Conservation (phyloP, 2,113 vertebrate genomes). For the Actenoides hombroni region DNA sequence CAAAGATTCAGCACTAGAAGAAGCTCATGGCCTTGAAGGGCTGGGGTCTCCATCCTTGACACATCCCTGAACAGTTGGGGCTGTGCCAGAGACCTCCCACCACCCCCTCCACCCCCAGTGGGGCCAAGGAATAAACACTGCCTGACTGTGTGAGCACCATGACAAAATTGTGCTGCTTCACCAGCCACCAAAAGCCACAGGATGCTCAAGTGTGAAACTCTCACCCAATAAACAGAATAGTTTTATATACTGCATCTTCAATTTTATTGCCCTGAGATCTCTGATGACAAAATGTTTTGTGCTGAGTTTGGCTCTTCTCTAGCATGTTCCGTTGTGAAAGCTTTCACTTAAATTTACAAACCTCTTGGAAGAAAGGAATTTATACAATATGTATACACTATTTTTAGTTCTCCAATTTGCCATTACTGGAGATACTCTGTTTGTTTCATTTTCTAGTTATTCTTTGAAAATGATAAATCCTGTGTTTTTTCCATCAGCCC, state of each 20-base stretch:
- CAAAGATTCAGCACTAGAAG: not conserved
- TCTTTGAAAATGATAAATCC: not conserved
- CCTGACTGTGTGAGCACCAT: fast-evolving
- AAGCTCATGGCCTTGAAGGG: not conserved
- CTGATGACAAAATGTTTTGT: not conserved
- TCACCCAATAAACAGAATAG: not conserved
- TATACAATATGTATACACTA: not conserved
- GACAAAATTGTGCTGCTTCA: not conserved
- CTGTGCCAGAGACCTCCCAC: not conserved
- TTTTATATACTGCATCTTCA: not conserved
- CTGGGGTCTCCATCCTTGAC: no score
- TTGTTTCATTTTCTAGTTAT: not conserved
- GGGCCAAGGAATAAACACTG: not conserved
- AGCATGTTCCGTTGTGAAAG: not conserved
- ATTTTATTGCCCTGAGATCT: not conserved
- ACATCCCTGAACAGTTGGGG: not conserved
- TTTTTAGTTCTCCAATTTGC: not conserved
- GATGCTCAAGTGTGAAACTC: not conserved
- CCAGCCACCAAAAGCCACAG: not conserved
- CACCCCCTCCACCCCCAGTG: fast-evolving
- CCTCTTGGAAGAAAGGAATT: not conserved
- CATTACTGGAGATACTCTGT: not conserved
- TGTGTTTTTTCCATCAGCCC: not conserved
- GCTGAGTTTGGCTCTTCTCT: not conserved
- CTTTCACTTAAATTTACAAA: not conserved